Base-by-base conservation (phyloP, 2,113 vertebrate genomes). In the Indri indri region DNA sequence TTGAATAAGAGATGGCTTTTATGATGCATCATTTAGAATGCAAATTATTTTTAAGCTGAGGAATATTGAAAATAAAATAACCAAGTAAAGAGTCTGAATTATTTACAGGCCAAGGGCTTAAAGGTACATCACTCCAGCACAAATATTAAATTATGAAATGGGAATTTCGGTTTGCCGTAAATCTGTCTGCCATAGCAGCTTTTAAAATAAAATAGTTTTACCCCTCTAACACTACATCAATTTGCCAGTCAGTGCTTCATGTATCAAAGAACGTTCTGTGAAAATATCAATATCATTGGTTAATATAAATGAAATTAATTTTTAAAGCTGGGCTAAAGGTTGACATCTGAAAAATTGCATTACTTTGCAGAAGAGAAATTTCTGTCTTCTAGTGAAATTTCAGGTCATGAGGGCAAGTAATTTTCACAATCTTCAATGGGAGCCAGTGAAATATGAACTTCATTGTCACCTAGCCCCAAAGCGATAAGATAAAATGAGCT, bases 261-360 rank as follows among this genome's bases (percentile, higher is more conserved):
- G 99, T 99, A 99, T 99, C 99, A 99, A 99, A 98, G 97, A 98
- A 95, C 76, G 92, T 99, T 98, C 98, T 98, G 98, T 98, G 99
- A 99, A 99, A 99, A 99, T 99, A 99, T 99, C 99, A 99, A 98
- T 99, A 99, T 98, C 98, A 98, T 99, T 99, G 99, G 99, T 99
- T 99, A 99, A 99, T 99, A 99, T 99, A 99, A 99, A 99, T 99
- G 99, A 99, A 99, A 99, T 99, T 99, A 99, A 99, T 99, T 99
- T 99, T 99, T 99, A 99, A 99, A 99, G 98, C 98, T 98, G 96
- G 99, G 98, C 98, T 99, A 99, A 99, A 99, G 99, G 99, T 99
- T 99, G 99, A 99, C 99, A 99, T 98, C 98, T 99, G 99, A 99
- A 99, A 99, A 99, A 99, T 99, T 99, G 98, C 99, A 99, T 99